A percentile compares a stretch with the other conserved stretches of the same genome.
phyloP scores from a whole-genome alignment of 2,113 vertebrate genomes.

The Zosterops lateralis region DNA sequence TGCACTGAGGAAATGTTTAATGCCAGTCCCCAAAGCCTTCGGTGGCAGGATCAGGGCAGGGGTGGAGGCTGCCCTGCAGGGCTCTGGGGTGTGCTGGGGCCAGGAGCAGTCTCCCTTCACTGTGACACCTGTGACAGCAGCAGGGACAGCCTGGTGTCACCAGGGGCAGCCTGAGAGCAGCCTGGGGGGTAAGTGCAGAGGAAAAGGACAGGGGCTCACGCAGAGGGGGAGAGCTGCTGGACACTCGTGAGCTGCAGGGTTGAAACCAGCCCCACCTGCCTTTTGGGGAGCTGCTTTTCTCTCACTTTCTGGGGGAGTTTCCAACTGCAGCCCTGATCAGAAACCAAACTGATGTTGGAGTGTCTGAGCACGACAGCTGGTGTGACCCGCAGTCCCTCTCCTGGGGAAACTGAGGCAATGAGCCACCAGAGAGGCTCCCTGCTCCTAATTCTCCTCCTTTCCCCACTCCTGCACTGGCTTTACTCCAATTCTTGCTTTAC shows the following conservation, averaged over 20 bases:
- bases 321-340: neutral
- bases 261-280: neutral
- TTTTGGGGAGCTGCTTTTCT: neutral
- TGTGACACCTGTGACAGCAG: neutral
- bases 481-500: neutral
- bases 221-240: rapidly evolving
- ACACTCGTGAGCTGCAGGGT: rapidly evolving
- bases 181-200: neutral
- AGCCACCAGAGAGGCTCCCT: neutral
- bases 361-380: neutral
- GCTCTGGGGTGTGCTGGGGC: neutral
- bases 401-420: neutral
- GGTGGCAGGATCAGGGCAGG: neutral
- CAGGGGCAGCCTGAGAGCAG: neutral
- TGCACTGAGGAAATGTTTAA: neutral
- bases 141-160: neutral
- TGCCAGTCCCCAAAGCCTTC: neutral
- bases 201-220: rapidly evolving
- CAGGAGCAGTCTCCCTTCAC: neutral
- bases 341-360: rapidly evolving
- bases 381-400: neutral
- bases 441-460: neutral
- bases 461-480: rapidly evolving
- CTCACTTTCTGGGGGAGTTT: neutral
- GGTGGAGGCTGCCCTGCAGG: neutral